Evolutionary conservation across 1,140 invertebrate genomes (phyloP).

Genomic region (Hyposmocoma kahamanoa): DNA sequence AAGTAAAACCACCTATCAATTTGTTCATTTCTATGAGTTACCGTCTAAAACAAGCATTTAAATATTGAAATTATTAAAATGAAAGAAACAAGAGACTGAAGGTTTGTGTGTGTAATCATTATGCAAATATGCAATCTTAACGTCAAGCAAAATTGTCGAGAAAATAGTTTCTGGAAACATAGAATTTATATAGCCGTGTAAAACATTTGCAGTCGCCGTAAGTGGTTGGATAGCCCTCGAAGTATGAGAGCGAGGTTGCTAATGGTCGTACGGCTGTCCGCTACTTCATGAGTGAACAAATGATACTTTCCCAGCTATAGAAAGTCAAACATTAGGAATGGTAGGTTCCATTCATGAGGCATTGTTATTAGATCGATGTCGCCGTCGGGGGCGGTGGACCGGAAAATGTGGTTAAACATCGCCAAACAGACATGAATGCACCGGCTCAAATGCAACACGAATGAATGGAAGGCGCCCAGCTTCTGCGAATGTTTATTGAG

Average conservation of each 20-base stretch:
- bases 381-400: conserved; percentile 16
- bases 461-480: conserved; percentile 38
- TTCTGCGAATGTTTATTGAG: conserved; percentile 44
- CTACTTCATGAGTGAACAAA: conserved; percentile 27
- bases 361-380: conserved; percentile 46
- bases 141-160: not conserved
- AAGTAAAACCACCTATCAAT: not conserved
- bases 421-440: conserved; percentile 31
- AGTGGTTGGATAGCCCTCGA: conserved; percentile 14
- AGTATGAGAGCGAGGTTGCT: conserved; percentile 31
- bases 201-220: conserved; percentile 8
- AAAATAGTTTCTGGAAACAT: conserved; percentile 1
- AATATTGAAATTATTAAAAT: not conserved
- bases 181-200: conserved; percentile 2
- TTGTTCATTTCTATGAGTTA: not conserved
- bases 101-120: conserved; percentile 12
- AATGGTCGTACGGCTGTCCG: conserved; percentile 36
- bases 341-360: conserved; percentile 34
- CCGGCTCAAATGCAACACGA: conserved; percentile 25
- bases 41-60: not conserved
- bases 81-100: not conserved
- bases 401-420: conserved; percentile 47
- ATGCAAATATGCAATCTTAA: conserved; percentile 16
- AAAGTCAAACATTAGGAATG: conserved; percentile 53
- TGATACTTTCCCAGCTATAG: conserved; percentile 54